A percentile compares a stretch with the other conserved stretches of the same genome.
phyloP scores from a whole-genome alignment of 2,888 invertebrate genomes.

The Clunio marinus region DNA sequence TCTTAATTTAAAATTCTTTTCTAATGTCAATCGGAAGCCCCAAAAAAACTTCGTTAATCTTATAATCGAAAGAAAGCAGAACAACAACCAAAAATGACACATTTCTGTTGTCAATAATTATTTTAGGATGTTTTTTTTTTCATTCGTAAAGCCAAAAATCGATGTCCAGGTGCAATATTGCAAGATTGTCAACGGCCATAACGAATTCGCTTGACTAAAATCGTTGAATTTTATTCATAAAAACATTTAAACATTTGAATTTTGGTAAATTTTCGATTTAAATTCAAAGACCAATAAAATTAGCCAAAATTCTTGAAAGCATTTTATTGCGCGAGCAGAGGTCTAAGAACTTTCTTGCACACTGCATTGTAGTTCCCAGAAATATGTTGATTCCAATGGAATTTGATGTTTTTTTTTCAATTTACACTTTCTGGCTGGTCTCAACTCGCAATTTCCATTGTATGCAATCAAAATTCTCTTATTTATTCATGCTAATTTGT shows the following conservation, averaged over 20 bases:
- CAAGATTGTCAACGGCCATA: not conserved
- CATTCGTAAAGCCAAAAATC: not conserved
- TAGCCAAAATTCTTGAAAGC: conserved; percentile 1
- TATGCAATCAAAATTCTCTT: conserved; percentile 24
- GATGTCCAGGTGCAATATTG: conserved; percentile 6
- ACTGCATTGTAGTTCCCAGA: not conserved
- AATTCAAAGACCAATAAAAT: conserved; percentile 15
- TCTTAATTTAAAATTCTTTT: conserved; percentile 36
- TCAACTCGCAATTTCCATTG: not conserved
- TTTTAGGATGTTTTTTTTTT: not conserved
- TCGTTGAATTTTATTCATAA: too few species aligned
- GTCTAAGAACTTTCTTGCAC: conserved; percentile 2
- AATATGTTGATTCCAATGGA: not conserved
- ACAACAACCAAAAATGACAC: not conserved
- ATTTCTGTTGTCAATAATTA: not conserved
- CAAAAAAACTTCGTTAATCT: conserved; percentile 27
- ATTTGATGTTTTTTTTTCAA: conserved; percentile 9
- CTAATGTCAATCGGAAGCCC: conserved; percentile 36
- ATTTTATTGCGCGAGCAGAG: not conserved
- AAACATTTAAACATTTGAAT: too few species aligned
- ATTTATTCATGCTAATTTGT: conserved; percentile 32
- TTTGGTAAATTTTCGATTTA: too few species aligned
- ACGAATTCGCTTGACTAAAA: not conserved
- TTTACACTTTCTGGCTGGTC: conserved; percentile 11
- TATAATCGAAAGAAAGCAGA: conserved; percentile 13